A percentile compares a stretch with the other conserved stretches of the same genome.
Conservation (phyloP, 2,888 invertebrate genomes). For the Glyphotaelius pellucidus region DNA sequence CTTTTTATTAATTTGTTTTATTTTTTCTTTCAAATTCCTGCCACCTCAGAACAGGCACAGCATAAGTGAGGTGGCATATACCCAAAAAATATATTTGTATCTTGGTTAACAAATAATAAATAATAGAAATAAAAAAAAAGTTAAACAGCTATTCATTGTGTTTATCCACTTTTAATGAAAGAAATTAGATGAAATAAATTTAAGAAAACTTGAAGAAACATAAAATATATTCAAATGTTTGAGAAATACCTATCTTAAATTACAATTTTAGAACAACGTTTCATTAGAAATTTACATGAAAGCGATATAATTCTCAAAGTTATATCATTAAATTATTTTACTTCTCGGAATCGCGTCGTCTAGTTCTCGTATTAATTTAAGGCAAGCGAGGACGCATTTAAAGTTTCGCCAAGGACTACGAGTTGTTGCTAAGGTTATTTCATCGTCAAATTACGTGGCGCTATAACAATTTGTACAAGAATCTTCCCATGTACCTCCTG, state of each 20-base stretch:
- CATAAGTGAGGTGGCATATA: too few species aligned
- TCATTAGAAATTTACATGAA: conserved; percentile 31
- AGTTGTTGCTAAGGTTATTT: background rate
- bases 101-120: too few species aligned
- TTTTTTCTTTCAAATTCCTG: too few species aligned
- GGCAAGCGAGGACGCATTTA: conserved; percentile 4
- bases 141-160: background rate
- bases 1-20: too few species aligned
- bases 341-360: conserved; percentile 26
- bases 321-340: conserved; percentile 41
- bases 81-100: too few species aligned
- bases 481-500: background rate
- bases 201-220: background rate
- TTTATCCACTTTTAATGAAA: background rate
- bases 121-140: too few species aligned
- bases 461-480: background rate
- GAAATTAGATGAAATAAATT: background rate
- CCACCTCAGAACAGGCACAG: too few species aligned
- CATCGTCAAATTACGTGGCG: conserved; percentile 3
- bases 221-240: conserved; percentile 7
- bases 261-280: conserved; percentile 5
- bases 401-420: background rate
- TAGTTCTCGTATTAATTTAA: conserved; percentile 29
- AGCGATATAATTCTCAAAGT: conserved; percentile 40
- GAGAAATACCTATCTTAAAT: background rate